Evolutionary conservation across 2,797 vertebrate genomes (phyloP).

Genomic region (Pseudochaenichthys georgianus): DNA sequence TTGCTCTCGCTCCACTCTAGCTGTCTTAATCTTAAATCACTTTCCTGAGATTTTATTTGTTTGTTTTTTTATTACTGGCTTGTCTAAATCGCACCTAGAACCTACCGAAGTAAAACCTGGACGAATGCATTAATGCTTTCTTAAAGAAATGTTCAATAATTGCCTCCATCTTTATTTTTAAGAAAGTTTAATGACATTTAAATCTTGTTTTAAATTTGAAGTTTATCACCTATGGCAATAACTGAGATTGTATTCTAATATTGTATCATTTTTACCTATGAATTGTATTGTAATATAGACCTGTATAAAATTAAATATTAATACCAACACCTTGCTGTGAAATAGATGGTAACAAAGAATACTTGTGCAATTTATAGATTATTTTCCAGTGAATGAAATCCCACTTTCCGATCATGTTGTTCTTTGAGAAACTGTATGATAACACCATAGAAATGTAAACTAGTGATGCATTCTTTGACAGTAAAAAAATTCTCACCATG

Average conservation of each 20-base stretch:
- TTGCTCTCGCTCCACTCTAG: slow-evolving; percentile 34
- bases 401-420: slow-evolving; percentile 53
- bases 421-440: slow-evolving; percentile 58
- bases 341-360: slow-evolving; percentile 61
- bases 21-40: slow-evolving; percentile 55
- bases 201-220: slow-evolving; percentile 47
- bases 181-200: slow-evolving; percentile 45
- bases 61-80: slow-evolving; percentile 12
- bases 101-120: slow-evolving; percentile 31
- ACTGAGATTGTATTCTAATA: slow-evolving; percentile 64
- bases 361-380: slow-evolving; percentile 65
- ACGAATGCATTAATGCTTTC: slow-evolving; percentile 57
- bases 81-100: slow-evolving; percentile 32
- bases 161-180: slow-evolving; percentile 67
- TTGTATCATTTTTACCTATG: slow-evolving; percentile 44
- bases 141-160: slow-evolving; percentile 42
- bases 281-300: slow-evolving; percentile 79
- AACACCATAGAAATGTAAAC: slow-evolving; percentile 57
- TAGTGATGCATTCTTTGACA: slow-evolving; percentile 27
- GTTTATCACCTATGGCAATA: slow-evolving; percentile 57
- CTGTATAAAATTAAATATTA: slow-evolving; percentile 76
- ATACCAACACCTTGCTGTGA: slow-evolving; percentile 67
- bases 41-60: slow-evolving; percentile 45
- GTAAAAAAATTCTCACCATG: slow-evolving; percentile 30
- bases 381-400: slow-evolving; percentile 55